Evolutionary conservation across 2,113 vertebrate species (phyloP), one percentile per base, ranked within the genome.

Genomic region (Suricata suricatta): DNA sequence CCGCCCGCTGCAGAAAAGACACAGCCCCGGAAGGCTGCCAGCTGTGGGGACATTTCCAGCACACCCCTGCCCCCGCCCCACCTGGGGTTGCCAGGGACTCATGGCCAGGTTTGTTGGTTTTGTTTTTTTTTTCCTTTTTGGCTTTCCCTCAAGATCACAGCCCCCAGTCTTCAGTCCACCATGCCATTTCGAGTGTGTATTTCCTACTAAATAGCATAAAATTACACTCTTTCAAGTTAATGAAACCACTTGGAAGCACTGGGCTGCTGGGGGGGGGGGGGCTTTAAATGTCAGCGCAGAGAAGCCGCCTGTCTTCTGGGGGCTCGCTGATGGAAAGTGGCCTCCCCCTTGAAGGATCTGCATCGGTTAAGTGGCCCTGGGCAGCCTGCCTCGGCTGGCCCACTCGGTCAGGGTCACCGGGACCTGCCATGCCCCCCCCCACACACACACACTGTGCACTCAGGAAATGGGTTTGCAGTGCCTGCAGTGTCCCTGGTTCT

Each of bases 171-270:
- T 52, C 12, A 44, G 68, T 87, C 76, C 33, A 0, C 0, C 0
- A 11, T 23, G 80, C 80, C 96, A 50, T 82, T 98, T 66, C 96
- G 98, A 97, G 91, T 86, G 84, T 96, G 47, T 97, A 54, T 97
- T 96, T 97, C 95, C 97, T 97, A 57, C 93, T 98, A 95, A 98
- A 97, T 84, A 98, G 98, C 97, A 76, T 96, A 97, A 98, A 98
- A 98, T 98, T 85, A 96, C 86, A 98, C 85, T 97, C 97, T 98
- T 98, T 98, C 97, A 95, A 88, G 95, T 98, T 98, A 98, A 98
- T 97, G 96, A 98, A 97, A 90, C 96, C 76, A 0, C 98, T 98
- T 97, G 88, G 90, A 74, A 74, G 11, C 88, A 3, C 69, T 33
- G 52, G 98, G 96, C 96, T 87, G 71, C 95, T 94, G 96, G 21